Conservation (phyloP, 2,797 vertebrate species). For the Crocodylus rhombifer region DNA sequence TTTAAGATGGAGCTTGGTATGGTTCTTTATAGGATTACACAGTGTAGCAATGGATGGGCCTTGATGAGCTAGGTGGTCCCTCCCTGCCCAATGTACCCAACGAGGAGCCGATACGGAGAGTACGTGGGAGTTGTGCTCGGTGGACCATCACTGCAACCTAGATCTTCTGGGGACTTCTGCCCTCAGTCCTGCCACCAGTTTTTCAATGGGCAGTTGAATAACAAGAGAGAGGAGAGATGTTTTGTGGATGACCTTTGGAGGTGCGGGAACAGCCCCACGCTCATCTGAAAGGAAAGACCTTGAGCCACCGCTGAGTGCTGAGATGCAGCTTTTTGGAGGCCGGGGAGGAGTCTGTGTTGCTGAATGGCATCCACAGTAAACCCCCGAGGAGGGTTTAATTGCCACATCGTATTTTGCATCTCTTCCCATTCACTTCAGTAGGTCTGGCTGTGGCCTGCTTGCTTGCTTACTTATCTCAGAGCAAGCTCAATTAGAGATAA, state of each 20-base stretch:
- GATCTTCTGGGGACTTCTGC: neutral
- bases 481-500: constrained; percentile 47
- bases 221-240: neutral
- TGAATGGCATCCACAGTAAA: neutral
- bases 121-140: neutral
- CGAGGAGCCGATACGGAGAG: neutral
- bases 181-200: neutral
- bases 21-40: too few species aligned
- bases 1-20: too few species aligned
- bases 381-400: constrained; percentile 11
- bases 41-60: too few species aligned
- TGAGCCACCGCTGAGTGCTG: neutral
- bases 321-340: neutral
- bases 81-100: neutral
- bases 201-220: neutral
- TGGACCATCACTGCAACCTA: neutral
- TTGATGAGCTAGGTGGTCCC: too few species aligned
- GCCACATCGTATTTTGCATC: constrained; percentile 23
- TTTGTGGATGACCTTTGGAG: neutral
- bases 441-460: constrained; percentile 58
- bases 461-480: constrained; percentile 61
- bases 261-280: neutral
- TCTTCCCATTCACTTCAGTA: neutral
- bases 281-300: neutral
- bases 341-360: neutral